These are phyloP conservation scores for Platynereis dumerilii DNA, from an alignment of 2,888 invertebrate genomes.

Conservation along the genomic window DNA sequence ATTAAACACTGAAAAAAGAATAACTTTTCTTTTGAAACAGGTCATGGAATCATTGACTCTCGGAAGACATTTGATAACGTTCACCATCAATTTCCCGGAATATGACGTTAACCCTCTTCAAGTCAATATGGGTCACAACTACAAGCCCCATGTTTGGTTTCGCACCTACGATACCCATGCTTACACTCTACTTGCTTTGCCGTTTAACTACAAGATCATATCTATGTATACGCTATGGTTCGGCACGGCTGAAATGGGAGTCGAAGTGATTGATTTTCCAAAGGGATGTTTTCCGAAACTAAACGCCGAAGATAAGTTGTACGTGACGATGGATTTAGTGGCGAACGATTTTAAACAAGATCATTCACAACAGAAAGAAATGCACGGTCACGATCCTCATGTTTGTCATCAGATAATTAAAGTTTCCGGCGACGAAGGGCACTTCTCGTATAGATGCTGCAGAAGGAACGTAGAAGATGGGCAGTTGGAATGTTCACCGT, in stretches of 20 bases:
- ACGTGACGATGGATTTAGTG: slow-evolving; percentile 36
- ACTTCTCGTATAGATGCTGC: slow-evolving; percentile 54
- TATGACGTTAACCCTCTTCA: slow-evolving; percentile 9
- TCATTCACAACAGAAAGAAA: not conserved
- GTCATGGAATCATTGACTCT: not conserved
- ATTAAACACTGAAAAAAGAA: no score
- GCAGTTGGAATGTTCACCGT: slow-evolving; percentile 41
- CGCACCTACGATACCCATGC: slow-evolving; percentile 53
- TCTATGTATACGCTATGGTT: slow-evolving; percentile 54
- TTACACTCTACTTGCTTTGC: slow-evolving; percentile 52
- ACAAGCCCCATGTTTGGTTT: slow-evolving; percentile 53
- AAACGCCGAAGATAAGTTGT: slow-evolving; percentile 17
- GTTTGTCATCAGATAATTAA: slow-evolving; percentile 47
- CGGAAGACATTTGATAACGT: slow-evolving; percentile 1
- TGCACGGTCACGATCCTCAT: slow-evolving; percentile 31
- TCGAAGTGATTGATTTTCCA: slow-evolving; percentile 34
- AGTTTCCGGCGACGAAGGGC: slow-evolving; percentile 36
- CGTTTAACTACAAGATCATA: slow-evolving; percentile 56
- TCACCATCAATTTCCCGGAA: slow-evolving; percentile 10
- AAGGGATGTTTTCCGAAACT: slow-evolving; percentile 26
- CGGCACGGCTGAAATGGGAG: slow-evolving; percentile 45
- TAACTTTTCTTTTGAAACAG: no score
- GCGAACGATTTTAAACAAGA: slow-evolving; percentile 39
- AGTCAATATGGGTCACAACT: slow-evolving; percentile 33
- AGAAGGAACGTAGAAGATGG: slow-evolving; percentile 30